Percentiles rank a stretch among this genome's conserved stretches.
These are phyloP conservation scores for Perca flavescens DNA, from an alignment of 2,113 vertebrate genomes.

Conservation along the genomic window DNA sequence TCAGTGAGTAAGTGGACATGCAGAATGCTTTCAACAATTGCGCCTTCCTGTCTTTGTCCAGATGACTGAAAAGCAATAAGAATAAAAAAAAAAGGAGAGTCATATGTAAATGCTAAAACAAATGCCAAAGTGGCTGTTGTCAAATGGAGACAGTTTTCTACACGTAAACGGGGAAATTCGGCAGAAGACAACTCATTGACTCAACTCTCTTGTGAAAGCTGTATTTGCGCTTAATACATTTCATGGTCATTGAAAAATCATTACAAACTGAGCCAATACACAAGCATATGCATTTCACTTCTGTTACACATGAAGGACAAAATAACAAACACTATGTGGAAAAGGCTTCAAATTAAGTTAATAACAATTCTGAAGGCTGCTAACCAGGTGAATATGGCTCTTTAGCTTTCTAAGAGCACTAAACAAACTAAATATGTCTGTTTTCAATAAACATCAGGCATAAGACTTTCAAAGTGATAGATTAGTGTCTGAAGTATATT, in stretches of 20 bases:
- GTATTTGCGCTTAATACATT: conserved; percentile 9
- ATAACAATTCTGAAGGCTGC: neutral
- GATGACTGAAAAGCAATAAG: conserved; percentile 66
- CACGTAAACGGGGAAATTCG: conserved; percentile 51
- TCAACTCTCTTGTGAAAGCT: neutral
- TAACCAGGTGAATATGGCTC: neutral
- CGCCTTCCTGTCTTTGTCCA: conserved; percentile 73
- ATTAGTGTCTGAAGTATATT: neutral
- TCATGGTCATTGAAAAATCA: neutral
- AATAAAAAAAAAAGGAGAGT: conserved; percentile 41
- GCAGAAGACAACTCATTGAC: conserved; percentile 2
- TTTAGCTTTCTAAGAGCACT: neutral
- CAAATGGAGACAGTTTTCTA: conserved; percentile 58
- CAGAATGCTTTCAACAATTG: conserved; percentile 58
- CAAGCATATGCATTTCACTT: neutral
- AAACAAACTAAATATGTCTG: neutral
- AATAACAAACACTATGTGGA: neutral
- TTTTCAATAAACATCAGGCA: neutral
- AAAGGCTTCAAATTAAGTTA: neutral
- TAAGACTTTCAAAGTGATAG: neutral
- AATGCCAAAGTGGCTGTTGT: conserved; percentile 68
- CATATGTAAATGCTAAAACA: conserved; percentile 57
- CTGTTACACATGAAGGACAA: neutral
- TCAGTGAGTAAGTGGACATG: conserved; percentile 63
- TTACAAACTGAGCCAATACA: neutral